Conservation (phyloP, 2,888 invertebrate species). For the Hipparchia semele region DNA sequence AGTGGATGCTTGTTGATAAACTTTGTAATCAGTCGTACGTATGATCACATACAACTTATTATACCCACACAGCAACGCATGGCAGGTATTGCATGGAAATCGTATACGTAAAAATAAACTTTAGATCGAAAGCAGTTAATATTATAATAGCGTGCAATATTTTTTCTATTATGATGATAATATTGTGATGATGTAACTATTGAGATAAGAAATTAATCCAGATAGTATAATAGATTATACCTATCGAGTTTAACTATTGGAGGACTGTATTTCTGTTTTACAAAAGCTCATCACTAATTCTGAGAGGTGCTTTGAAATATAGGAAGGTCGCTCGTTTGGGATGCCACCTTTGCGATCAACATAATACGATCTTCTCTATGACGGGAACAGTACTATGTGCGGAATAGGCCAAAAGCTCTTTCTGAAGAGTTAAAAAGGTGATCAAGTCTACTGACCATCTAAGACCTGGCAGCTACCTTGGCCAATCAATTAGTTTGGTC, state of each 20-base stretch:
- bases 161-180: neutral
- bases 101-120: neutral
- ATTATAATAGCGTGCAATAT: neutral
- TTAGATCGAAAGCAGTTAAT: neutral
- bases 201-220: constrained; percentile 1
- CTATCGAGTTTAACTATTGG: neutral
- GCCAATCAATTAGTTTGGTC: no score
- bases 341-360: no score
- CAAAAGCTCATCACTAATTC: neutral
- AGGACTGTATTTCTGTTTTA: neutral
- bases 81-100: neutral
- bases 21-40: constrained; percentile 46
- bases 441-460: no score
- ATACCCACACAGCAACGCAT: neutral
- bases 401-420: no score
- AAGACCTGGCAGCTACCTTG: no score
- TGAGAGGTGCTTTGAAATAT: no score
- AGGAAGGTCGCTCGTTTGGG: no score
- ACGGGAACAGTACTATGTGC: no score
- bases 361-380: no score
- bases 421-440: no score
- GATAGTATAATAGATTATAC: constrained; percentile 4
- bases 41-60: neutral
- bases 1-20: constrained; percentile 48
- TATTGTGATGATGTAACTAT: neutral